phyloP scores from a whole-genome alignment of 1,140 invertebrate genomes.

The Leptoteleia sp. region DNA sequence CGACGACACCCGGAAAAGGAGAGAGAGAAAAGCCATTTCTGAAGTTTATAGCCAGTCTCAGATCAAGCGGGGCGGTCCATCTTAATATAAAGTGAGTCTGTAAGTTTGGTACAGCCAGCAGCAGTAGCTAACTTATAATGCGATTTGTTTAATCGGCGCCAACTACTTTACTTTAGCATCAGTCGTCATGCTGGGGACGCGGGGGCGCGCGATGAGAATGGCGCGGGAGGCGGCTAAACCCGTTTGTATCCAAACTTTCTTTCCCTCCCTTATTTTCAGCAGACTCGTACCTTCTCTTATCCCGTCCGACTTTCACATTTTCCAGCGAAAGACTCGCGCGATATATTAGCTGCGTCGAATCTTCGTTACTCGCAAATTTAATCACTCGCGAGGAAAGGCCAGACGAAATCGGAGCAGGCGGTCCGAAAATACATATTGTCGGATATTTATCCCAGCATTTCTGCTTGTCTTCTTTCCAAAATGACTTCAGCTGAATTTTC shows the following conservation, averaged over 20 bases:
- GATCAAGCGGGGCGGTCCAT: slow-evolving; percentile 76
- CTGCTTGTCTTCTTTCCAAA: background rate
- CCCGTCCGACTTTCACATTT: slow-evolving; percentile 58
- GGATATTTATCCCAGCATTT: slow-evolving; percentile 18
- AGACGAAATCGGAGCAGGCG: slow-evolving; percentile 16
- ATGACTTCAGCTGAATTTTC: too few relatives aligned
- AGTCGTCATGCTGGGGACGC: slow-evolving; percentile 55
- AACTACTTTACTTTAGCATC: slow-evolving; percentile 71
- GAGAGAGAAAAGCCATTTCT: slow-evolving; percentile 75
- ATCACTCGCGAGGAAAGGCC: slow-evolving; percentile 39
- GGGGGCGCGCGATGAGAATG: slow-evolving; percentile 54
- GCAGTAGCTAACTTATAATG: slow-evolving; percentile 80
- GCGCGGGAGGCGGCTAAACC: slow-evolving; percentile 50
- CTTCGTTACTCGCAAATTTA: slow-evolving; percentile 56
- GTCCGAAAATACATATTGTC: slow-evolving; percentile 25
- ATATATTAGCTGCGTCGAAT: slow-evolving; percentile 62
- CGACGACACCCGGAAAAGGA: slow-evolving; percentile 31
- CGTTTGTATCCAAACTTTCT: slow-evolving; percentile 67
- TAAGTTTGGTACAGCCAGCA: slow-evolving; percentile 76
- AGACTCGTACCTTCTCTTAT: slow-evolving; percentile 58
- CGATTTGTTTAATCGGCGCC: slow-evolving; percentile 81
- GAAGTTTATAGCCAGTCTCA: slow-evolving; percentile 78
- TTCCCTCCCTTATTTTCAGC: slow-evolving; percentile 65
- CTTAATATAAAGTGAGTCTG: slow-evolving; percentile 80
- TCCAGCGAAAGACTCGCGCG: slow-evolving; percentile 46